Base-by-base conservation (phyloP, 2,113 vertebrate genomes). In the Cavia aperea region DNA sequence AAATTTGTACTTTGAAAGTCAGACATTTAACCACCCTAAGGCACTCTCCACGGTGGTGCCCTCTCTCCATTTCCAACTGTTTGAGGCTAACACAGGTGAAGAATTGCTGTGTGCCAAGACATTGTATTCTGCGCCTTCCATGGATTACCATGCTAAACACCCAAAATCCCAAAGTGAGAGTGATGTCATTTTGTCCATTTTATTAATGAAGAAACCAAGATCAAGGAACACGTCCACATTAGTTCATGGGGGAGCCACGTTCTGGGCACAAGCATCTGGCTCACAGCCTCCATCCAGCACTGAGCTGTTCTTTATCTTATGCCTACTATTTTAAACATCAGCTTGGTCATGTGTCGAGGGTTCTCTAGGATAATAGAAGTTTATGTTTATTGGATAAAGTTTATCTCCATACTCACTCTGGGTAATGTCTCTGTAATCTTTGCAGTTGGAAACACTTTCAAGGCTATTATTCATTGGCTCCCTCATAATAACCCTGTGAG, bases 401-500 rank as follows among this genome's bases (percentile, higher is more conserved):
- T 75, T 75, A 92, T 43, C 51, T 36, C 86, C 33, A 18, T 26
- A 54, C 36, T 26, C n/a, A 54, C 29, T 49, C 49, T 88, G 29
- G 62, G 9, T 24, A 72, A 58, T 63, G 51, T 31, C 19, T 5
- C 49, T 77, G 43, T 81, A 75, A n/a, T 86, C 65, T 43, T 83
- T 7, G 12, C 70, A 26, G 58, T 23, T 75, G 58, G 85, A 94
- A 86, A 62, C 39, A 51, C 58, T 79, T 95, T 49, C 63, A 33
- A 88, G 46, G 70, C 93, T 72, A 18, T 78, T 90, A 89, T 89
- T 89, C 81, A 68, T 19, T 46, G 87, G 60, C 54, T 46, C 63
- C 19, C 29, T 43, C 54, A 5, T 72, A 81, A 84, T 88, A 85
- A 77, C 46, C 75, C 81, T n/a, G 56, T 33, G 81, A 85, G 70